Base-by-base conservation (phyloP, 1,140 invertebrate species). In the Lordiphosa mommai region DNA sequence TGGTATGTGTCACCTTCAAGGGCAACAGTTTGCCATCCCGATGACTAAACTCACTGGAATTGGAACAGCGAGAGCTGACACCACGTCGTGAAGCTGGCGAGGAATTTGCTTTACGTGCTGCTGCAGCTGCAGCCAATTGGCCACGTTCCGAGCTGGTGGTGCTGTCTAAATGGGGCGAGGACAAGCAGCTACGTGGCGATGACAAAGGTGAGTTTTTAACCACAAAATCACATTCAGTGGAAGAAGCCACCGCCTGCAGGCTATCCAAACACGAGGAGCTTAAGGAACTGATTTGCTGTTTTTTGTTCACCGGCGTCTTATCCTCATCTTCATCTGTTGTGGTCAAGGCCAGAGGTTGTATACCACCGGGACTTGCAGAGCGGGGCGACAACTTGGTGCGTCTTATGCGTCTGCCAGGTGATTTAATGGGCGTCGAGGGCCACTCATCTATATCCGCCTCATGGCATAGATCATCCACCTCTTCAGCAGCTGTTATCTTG, bases 41-140 rank as follows among this genome's bases (percentile, higher is more conserved):
- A 47, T 88, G 87, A 17, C 84, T 88, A n/a, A 88, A 88, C 63
- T 88, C 88, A 48, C 88, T 89, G n/a, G 72, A 76, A 47, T 72
- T 89, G 9, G 88, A 89, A 13, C 74, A 86, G 8, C 86, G 86
- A 0, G 88, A 89, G 5, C 66, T 56, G 14, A 70, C 79, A 23
- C 87, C 77, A 65, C 1, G 70, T 63, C 7, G 65, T 65, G 38
- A 65, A 4, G 64, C 76, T 3, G 85, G 87, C 10, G 87, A 88
- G 0, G 86, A 86, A 30, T 85, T 66, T 4, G 51, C 51, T 29
- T 64, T 72, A 0, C 64, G 63, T 1, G 41, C 57, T 0, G 34
- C 27, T 0, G 38, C 34, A 1, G 44, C 71, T 1, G 47, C 29
- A 7, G 32, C 40, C 20, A 61, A 32, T 12, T 48, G 41, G 0